These are phyloP conservation scores for Phacellophora camtschatica DNA, from an alignment of 30 jellyfish, hydroid and myxozoan species.

Conservation along the genomic window DNA sequence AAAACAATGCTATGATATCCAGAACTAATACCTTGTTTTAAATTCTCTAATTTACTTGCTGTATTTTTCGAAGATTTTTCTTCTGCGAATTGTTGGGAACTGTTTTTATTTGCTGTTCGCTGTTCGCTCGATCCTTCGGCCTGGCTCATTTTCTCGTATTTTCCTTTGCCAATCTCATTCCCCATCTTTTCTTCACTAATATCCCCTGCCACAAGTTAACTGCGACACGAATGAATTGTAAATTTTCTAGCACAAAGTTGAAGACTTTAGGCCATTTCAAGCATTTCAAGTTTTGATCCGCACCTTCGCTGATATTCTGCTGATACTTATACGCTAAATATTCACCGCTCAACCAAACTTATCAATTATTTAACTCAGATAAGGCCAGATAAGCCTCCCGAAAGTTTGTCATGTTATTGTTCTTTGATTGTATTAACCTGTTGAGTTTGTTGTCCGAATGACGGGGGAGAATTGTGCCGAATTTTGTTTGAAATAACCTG, in stretches of 20 bases:
- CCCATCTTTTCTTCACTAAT: too few relatives aligned
- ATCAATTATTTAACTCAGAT: not conserved
- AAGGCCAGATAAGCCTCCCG: not conserved
- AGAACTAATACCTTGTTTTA: slow-evolving; percentile 17
- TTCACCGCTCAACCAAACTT: not conserved
- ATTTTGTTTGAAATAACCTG: too few relatives aligned
- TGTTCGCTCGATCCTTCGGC: not conserved
- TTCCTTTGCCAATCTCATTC: slow-evolving; percentile 68
- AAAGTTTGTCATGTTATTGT: not conserved
- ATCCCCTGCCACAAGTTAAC: too few relatives aligned
- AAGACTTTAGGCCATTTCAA: not conserved
- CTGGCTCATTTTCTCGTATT: slow-evolving; percentile 69
- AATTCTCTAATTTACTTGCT: not conserved
- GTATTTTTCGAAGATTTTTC: not conserved
- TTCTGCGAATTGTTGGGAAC: not conserved
- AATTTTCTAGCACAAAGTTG: not conserved
- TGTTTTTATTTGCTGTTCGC: not conserved
- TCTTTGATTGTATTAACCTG: not conserved
- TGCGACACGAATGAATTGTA: too few relatives aligned
- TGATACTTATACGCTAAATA: not conserved
- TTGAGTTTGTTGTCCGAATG: not conserved
- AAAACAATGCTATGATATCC: slow-evolving; percentile 51
- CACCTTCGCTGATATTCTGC: not conserved
- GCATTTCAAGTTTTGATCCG: not conserved
- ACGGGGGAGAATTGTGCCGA: too few relatives aligned